Conservation (phyloP, 2,113 vertebrate species). For the Pipra filicauda region DNA sequence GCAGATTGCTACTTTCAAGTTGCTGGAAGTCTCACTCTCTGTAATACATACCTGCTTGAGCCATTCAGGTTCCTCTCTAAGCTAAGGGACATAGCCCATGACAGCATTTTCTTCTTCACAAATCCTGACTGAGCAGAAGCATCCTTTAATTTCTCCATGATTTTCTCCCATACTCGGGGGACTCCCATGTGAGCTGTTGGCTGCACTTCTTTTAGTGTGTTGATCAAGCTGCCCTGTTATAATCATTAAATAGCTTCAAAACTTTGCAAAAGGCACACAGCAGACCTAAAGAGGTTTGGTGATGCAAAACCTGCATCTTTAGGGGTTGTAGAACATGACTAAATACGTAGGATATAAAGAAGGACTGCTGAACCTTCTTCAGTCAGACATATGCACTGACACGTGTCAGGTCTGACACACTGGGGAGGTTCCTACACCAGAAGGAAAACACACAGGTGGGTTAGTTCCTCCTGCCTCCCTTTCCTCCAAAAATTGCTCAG, state of each 20-base stretch:
- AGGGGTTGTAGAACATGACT: background rate
- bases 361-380: background rate
- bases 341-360: background rate
- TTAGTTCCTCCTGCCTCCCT: background rate
- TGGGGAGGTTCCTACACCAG: fast-evolving
- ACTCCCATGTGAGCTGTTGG: constrained; percentile 89
- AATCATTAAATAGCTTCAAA: background rate
- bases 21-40: background rate
- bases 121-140: constrained; percentile 78
- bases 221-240: constrained; percentile 81
- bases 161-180: constrained; percentile 91
- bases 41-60: constrained; percentile 68
- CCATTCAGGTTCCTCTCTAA: constrained; percentile 78
- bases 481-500: background rate
- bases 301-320: background rate
- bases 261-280: background rate
- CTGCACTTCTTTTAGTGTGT: constrained; percentile 79
- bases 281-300: background rate
- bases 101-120: constrained; percentile 82
- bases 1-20: background rate
- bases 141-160: constrained; percentile 89
- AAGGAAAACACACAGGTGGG: background rate
- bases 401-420: background rate
- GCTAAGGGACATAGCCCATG: constrained; percentile 86
- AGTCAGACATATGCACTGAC: background rate